Evolutionary conservation across 1,140 invertebrate genomes (phyloP).

Genomic region (Pseudomyrmex pallidus): DNA sequence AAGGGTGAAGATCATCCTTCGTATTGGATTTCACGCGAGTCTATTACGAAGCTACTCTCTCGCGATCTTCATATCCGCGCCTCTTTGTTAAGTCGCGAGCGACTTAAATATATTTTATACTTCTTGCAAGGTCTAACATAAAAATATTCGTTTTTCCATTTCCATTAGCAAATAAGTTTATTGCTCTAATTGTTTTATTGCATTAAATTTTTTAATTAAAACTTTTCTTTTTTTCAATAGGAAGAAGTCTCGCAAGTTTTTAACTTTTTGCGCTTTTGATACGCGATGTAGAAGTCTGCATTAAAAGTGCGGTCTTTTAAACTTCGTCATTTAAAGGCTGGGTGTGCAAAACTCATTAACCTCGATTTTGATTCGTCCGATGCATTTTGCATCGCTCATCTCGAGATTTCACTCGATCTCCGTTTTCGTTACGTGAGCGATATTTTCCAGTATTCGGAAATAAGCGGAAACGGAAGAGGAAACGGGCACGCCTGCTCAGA

Average conservation of each 20-base stretch:
- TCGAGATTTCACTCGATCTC: conserved; percentile 11
- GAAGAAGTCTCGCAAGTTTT: background rate
- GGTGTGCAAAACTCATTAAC: conserved; percentile 20
- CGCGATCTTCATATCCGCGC: conserved; percentile 9
- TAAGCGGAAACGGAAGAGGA: conserved; percentile 79
- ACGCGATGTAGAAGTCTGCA: background rate
- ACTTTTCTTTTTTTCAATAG: background rate
- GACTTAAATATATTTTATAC: no score
- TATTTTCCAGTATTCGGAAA: conserved; percentile 77
- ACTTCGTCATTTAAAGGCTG: background rate
- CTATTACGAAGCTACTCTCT: conserved; percentile 65
- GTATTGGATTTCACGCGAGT: conserved; percentile 74
- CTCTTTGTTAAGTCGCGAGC: background rate
- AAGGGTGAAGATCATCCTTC: conserved; percentile 57
- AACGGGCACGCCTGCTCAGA: conserved; percentile 72
- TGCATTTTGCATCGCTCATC: background rate
- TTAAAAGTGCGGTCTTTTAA: conserved; percentile 30
- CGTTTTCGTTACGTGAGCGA: conserved; percentile 27
- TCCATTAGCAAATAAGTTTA: background rate
- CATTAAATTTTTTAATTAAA: background rate
- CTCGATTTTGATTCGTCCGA: conserved; percentile 15
- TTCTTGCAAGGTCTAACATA: background rate
- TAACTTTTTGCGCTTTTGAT: background rate
- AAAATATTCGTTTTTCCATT: background rate
- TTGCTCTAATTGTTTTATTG: background rate